Conservation (phyloP, 2,113 vertebrate species). For the Macheiramphus alcinus region DNA sequence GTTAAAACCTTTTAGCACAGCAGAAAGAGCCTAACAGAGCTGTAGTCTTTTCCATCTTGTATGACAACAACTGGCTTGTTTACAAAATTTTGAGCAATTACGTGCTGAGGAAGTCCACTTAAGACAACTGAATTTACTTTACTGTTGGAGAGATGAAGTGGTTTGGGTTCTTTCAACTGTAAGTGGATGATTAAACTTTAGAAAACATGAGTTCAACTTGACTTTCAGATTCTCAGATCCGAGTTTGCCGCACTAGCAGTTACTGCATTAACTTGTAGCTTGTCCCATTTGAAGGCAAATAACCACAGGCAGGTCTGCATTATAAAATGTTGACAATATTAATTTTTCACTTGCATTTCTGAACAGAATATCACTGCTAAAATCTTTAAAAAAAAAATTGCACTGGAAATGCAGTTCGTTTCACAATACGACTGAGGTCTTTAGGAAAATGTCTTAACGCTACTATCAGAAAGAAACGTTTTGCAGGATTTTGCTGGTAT, state of each 20-base stretch:
- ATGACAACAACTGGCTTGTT: not conserved
- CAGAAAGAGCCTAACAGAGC: not conserved
- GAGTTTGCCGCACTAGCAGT: not conserved
- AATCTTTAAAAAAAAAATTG: not conserved
- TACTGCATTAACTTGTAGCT: not conserved
- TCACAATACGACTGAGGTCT: not conserved
- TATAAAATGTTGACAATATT: not conserved
- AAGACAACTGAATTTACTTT: not conserved
- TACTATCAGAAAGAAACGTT: not conserved
- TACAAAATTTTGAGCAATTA: slow-evolving; percentile 27
- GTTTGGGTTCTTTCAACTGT: not conserved
- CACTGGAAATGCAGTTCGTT: not conserved
- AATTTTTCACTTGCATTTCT: not conserved
- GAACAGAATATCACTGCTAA: not conserved
- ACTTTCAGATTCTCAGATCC: not conserved
- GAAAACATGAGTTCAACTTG: not conserved
- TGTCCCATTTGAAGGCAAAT: not conserved
- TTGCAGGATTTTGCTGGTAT: not conserved
- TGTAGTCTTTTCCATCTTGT: not conserved
- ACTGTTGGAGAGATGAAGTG: not conserved
- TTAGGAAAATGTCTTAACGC: not conserved
- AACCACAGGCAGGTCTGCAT: not conserved
- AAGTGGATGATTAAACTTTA: not conserved
- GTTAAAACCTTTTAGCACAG: not conserved
- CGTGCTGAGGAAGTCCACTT: not conserved